Evolutionary conservation across 2,113 vertebrate species (phyloP), one percentile per base, ranked within the genome.

Genomic region (Phylloscopus trochiloides): DNA sequence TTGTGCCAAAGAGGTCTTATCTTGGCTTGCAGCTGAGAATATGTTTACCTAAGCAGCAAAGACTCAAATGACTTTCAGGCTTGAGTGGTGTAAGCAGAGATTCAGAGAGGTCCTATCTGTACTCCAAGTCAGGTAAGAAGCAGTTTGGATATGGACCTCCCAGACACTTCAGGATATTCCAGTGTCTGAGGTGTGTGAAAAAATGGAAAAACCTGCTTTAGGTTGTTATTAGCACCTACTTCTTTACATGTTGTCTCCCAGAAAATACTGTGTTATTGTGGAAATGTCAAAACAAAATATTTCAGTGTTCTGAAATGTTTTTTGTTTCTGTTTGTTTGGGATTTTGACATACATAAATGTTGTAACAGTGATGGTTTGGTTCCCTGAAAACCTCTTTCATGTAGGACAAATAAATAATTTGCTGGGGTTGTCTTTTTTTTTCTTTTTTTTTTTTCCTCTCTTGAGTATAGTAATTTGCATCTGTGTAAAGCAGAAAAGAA

Each of bases 361-460:
- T 65, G 31, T 15, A 62, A 38, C 86, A 67, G 24, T 50, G 54
- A n/a, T 38, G 7, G 14, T 65, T 82, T 61, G 38, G 14, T 47
- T 66, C 14, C 22, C 58, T 79, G n/a, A 72, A 90, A 74, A 75
- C 3, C 6, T 78, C 13, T 77, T 91, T 45, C 54, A 42, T 32
- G 14, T 32, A 48, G 38, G 12, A 76, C 26, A 92, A 81, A 67
- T 40, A 80, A 86, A 5, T 50, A 38, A 88, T 76, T 80, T 94
- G 9, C 12, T 58, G 34, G 8, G 17, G 11, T 55, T 89, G 11
- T 17, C 2, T 24, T 32, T 12, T 22, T 36, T 17, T 40, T 5
- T 32, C 16, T 24, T 24, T 38, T 14, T 36, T 4, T 20, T 13
- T 29, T 40, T 26, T 5, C 17, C 3, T 0, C 1, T 2, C 16